These are phyloP conservation scores for Globicephala melas DNA, from an alignment of 2,113 vertebrate species.

Conservation along the genomic window DNA sequence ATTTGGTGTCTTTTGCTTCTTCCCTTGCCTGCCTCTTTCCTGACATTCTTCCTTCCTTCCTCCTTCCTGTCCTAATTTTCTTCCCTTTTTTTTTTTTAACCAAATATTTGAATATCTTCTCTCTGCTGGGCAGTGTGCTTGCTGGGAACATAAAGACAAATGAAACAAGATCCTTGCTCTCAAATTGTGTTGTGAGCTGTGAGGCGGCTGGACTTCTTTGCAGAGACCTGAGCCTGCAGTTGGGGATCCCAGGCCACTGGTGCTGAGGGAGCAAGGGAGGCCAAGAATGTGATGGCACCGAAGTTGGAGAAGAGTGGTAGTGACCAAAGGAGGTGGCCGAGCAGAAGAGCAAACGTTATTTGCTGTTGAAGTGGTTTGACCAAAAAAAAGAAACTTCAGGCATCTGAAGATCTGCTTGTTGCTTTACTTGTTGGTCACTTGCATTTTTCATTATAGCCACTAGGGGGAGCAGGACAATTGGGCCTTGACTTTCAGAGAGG, in stretches of 20 bases:
- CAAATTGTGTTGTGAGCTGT: background rate
- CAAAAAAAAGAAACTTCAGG: background rate
- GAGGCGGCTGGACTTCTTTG: background rate
- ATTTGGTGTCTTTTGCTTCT: background rate
- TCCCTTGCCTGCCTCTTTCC: background rate
- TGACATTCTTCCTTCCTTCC: background rate
- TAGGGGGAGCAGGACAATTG: conserved; percentile 1
- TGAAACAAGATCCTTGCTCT: background rate
- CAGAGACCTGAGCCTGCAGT: background rate
- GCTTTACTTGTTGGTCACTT: background rate
- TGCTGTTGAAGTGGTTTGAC: background rate
- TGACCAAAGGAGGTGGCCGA: background rate
- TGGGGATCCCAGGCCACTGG: background rate
- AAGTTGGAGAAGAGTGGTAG: background rate
- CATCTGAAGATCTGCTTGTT: background rate
- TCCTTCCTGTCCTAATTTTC: background rate
- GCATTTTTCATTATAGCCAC: conserved; percentile 43
- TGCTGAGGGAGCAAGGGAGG: background rate
- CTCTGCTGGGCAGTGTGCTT: background rate
- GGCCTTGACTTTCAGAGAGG: background rate
- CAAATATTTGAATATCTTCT: background rate
- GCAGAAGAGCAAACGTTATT: background rate
- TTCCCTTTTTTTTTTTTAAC: background rate
- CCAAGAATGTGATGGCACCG: accelerated
- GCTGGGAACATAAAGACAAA: background rate